Evolutionary conservation across 2,797 vertebrate genomes (phyloP), one percentile per base, ranked within the genome.

Genomic region (Sebastes iracundus): DNA sequence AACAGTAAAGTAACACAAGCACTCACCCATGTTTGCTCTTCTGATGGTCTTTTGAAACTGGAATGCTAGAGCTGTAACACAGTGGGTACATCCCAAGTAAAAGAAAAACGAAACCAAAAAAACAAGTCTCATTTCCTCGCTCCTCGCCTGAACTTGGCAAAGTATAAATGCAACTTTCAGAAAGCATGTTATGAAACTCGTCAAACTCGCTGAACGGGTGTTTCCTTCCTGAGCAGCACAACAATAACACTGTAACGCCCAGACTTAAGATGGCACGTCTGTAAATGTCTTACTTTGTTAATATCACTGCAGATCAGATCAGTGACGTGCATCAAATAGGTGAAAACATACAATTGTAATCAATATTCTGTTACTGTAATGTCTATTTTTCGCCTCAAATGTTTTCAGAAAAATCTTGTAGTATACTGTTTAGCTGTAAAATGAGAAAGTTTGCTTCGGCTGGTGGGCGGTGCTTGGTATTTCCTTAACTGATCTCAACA

Each of bases 11-110:
- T 4, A 65, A 42, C 8, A 27, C 9, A 22, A 25, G 20, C 14
- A 42, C 73, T 10, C 16, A 88, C 88, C 7, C 86, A 90, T 83
- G 2, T 56, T 75, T 79, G 2, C 13, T 70, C 35, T 28, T 59
- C 55, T 72, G 28, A 10, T 14, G 16, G 1, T 27, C 7, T 6
- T 4, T 25, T 33, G 1, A 30, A 59, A 33, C 4, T 6, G 7
- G 11, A 56, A 12, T 6, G 35, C 0, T 5, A 49, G 12, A 33
- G 28, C n/a, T 53, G 23, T 5, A 5, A 7, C 18, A 3, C 67
- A 38, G 35, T 38, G 35, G 35, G 13, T 38, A 38, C 35, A 38
- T 38, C 13, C 35, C 35, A 38, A 38, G 12, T 38, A 38, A 38
- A 38, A 38, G 35, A 38, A 38, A 38, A 38, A 14, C 35, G 0